Base-by-base conservation (phyloP, 2,797 vertebrate species). In the Chromis chromis region DNA sequence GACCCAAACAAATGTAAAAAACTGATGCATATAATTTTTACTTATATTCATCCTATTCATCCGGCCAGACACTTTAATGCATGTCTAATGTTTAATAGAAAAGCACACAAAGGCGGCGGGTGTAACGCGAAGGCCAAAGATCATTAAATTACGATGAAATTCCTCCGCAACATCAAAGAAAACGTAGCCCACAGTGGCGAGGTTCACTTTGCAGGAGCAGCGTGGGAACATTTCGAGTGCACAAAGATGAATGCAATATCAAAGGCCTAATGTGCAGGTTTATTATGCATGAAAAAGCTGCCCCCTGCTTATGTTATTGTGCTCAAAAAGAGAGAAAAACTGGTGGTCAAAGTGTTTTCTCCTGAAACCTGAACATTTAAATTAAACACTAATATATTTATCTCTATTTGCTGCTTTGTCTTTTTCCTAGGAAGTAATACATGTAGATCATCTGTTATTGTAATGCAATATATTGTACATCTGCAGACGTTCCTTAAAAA, bases 181-280 rank as follows among this genome's bases (percentile, higher is more conserved):
- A 52, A 40, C 11, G 40, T 59, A 73, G 60, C 74, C 63, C 31
- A 53, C n/a, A 36, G 81, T 72, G 78, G 39, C n/a, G 22, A 60
- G 65, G 39, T 70, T 74, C 54, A 40, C 31, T 62, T 21, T 21
- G 53, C 48, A 65, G 53, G 6, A 52, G 75, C 71, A 85, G 78
- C 54, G 63, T 89, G 82, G 80, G 80, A 86, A 76, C 40, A 36
- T 70, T 73, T 68, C 71, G 44, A 70, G 65, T 84, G 42, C 65
- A 52, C 49, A 55, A 61, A 48, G 70, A 83, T 36, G 50, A 25
- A 55, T 46, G 57, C 76, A 70, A 55, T 78, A 74, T 81, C 71
- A 75, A 83, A 79, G 71, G 39, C 56, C 66, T 65, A 36, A 68
- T 76, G 56, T 60, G 42, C 65, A 33, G 39, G 14, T 85, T 61